Evolutionary conservation across 2,888 invertebrate species (phyloP).

Genomic region (Thera britannica): DNA sequence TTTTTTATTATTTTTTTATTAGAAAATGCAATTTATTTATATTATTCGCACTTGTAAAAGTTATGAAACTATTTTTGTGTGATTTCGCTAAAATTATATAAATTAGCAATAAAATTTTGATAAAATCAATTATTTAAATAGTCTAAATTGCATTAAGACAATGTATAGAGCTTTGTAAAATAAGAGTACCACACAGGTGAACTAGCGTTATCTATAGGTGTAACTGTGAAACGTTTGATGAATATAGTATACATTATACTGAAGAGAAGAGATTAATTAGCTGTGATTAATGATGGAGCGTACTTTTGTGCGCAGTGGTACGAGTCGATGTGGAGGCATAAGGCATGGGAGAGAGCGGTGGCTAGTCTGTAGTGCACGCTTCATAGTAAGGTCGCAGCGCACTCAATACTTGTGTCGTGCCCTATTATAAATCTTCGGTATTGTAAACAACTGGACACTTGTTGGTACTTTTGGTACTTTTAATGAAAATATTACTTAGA

Average conservation of each 20-base stretch:
- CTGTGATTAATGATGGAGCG: constrained; percentile 79
- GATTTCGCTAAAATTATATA: constrained; percentile 68
- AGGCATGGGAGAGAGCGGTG: constrained; percentile 4
- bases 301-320: constrained; percentile 78
- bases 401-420: constrained; percentile 9
- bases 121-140: constrained; percentile 84
- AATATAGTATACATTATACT: constrained; percentile 58
- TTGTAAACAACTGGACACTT: constrained; percentile 54
- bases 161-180: constrained; percentile 84
- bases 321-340: constrained; percentile 49
- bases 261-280: constrained; percentile 81
- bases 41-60: constrained; percentile 59
- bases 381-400: constrained; percentile 19
- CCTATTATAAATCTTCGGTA: constrained; percentile 44
- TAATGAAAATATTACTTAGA: constrained; percentile 55
- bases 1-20: constrained; percentile 49
- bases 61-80: constrained; percentile 64
- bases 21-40: constrained; percentile 54
- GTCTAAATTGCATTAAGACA: constrained; percentile 80
- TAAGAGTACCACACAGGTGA: constrained; percentile 80
- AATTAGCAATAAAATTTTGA: constrained; percentile 80
- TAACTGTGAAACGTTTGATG: constrained; percentile 62
- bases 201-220: constrained; percentile 72
- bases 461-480: constrained; percentile 64
- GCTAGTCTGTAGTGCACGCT: constrained; percentile 33